A percentile compares a stretch with the other conserved stretches of the same genome.
phyloP scores from a whole-genome alignment of 2,113 vertebrate genomes.

The Tychaedon coryphoeus region DNA sequence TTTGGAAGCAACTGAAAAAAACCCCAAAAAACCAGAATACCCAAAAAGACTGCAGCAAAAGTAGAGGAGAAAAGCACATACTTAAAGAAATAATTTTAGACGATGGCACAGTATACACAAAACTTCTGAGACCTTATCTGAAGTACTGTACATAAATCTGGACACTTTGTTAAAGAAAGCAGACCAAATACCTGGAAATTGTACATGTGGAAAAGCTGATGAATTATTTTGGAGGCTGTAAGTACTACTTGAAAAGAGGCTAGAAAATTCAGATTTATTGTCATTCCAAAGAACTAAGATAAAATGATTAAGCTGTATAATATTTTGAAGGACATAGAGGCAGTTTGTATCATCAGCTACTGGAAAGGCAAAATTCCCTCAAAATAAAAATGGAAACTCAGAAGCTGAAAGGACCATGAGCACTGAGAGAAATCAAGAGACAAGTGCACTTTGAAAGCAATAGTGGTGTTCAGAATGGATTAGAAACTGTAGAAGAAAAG shows the following conservation, averaged over 20 bases:
- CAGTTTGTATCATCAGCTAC: background rate
- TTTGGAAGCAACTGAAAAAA: background rate
- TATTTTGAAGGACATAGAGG: background rate
- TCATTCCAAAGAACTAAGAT: background rate
- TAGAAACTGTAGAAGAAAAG: background rate
- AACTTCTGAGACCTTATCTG: background rate
- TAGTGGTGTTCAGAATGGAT: background rate
- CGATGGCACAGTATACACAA: background rate
- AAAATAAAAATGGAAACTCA: background rate
- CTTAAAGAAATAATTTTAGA: background rate
- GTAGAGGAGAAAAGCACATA: background rate
- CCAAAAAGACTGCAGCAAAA: background rate
- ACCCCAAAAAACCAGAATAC: background rate
- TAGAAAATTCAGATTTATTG: background rate
- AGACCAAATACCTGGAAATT: background rate
- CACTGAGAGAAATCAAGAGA: background rate
- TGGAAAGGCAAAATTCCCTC: background rate
- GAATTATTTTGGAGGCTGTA: background rate
- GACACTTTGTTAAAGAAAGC: background rate
- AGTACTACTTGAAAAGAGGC: background rate
- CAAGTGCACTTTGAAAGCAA: background rate
- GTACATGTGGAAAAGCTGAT: background rate
- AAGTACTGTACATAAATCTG: background rate
- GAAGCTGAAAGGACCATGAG: background rate
- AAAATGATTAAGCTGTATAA: background rate